A percentile compares a stretch with the other conserved stretches of the same genome.
Conservation (phyloP, 2,113 vertebrate genomes). For the Pao palembangensis region DNA sequence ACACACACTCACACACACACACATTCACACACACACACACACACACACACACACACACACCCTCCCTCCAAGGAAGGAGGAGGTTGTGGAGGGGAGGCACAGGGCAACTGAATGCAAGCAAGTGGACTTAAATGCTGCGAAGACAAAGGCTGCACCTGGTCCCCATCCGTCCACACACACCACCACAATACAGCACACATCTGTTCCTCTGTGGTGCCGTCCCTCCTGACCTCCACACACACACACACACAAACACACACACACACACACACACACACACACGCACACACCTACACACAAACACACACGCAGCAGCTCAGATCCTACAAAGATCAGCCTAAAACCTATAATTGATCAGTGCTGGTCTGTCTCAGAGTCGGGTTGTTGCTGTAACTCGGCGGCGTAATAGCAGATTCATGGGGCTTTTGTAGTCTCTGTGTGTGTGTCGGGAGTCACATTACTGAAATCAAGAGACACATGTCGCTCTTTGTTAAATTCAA, state of each 20-base stretch:
- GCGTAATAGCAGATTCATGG: slow-evolving; percentile 30
- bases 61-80: slow-evolving; percentile 19
- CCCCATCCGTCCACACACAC: slow-evolving; percentile 80
- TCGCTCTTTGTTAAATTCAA: slow-evolving; percentile 23
- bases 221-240: slow-evolving; percentile 50
- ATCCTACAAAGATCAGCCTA: slow-evolving; percentile 17
- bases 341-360: slow-evolving; percentile 21
- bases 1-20: slow-evolving; percentile 24
- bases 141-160: slow-evolving; percentile 98
- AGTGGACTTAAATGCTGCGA: slow-evolving; percentile 76
- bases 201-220: slow-evolving; percentile 76
- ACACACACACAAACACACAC: slow-evolving; percentile 30
- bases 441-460: slow-evolving; percentile 24
- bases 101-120: slow-evolving; percentile 70
- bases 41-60: slow-evolving; percentile 29
- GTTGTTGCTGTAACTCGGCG: slow-evolving; percentile 21
- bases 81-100: slow-evolving; percentile 41
- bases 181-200: slow-evolving; percentile 84
- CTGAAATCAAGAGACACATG: slow-evolving; percentile 16
- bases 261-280: slow-evolving; percentile 37
- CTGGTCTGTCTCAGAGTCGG: slow-evolving; percentile 14
- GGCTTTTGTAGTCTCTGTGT: background rate
- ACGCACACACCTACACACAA: slow-evolving; percentile 36
- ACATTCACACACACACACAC: slow-evolving; percentile 15
- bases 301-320: slow-evolving; percentile 20